phyloP scores from a whole-genome alignment of 2,797 vertebrate species.

The Cygnus olor region DNA sequence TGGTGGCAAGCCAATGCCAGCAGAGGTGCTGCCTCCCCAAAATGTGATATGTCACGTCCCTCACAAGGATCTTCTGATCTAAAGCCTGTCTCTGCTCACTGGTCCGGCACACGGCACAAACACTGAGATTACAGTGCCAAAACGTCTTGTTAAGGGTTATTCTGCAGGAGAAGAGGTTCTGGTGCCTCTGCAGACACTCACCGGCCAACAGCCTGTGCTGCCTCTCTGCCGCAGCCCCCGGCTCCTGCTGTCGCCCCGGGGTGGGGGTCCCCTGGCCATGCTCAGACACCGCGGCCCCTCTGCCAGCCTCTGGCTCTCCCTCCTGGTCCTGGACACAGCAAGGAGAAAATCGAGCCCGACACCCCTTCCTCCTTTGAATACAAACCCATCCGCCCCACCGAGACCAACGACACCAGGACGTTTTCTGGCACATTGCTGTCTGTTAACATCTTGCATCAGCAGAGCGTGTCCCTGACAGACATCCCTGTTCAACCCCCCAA shows the following conservation, averaged over 20 bases:
- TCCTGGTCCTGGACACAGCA: conserved; percentile 30
- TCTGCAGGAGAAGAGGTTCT: background rate
- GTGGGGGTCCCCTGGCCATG: background rate
- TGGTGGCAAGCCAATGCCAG: background rate
- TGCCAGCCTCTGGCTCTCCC: background rate
- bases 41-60: fast-evolving
- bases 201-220: background rate
- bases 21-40: background rate
- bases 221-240: fast-evolving
- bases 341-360: background rate
- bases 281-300: background rate
- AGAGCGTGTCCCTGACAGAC: background rate
- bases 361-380: background rate
- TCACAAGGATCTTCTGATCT: fast-evolving
- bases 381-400: background rate
- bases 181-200: background rate
- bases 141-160: background rate
- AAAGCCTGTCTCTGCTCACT: background rate
- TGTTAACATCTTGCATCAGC: background rate
- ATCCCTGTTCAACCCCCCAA: background rate
- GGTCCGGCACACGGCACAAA: background rate
- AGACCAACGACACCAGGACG: fast-evolving
- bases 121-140: background rate
- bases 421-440: fast-evolving
- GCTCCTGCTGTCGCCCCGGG: fast-evolving